Evolutionary conservation across 2,888 invertebrate genomes (phyloP).

Genomic region (Ariolimax columbianus): DNA sequence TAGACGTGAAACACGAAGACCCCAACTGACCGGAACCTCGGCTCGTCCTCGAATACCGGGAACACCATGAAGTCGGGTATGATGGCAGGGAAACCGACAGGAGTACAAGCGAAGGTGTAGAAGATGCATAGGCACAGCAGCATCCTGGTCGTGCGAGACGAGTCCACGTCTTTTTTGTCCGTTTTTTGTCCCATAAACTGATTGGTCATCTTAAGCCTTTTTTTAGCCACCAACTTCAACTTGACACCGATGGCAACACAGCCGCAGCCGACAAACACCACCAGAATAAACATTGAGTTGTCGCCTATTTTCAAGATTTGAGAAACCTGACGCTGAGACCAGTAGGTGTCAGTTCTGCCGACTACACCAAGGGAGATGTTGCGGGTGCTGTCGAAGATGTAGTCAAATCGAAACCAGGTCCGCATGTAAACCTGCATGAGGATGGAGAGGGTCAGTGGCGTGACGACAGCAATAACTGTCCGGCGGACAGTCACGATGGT

Average conservation of each 20-base stretch:
- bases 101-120: neutral
- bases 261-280: neutral
- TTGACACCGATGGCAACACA: slow-evolving; percentile 35
- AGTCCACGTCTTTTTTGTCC: neutral
- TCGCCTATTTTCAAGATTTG: slow-evolving; percentile 8
- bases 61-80: slow-evolving; percentile 12
- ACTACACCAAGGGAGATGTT: slow-evolving; percentile 8
- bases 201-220: neutral
- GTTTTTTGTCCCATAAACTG: neutral
- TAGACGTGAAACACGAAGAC: slow-evolving; percentile 35
- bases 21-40: neutral
- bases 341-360: slow-evolving; percentile 7
- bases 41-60: slow-evolving; percentile 11
- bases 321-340: neutral
- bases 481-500: slow-evolving; percentile 22
- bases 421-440: slow-evolving; percentile 23
- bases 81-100: neutral
- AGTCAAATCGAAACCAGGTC: slow-evolving; percentile 33
- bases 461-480: slow-evolving; percentile 19
- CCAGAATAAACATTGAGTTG: neutral
- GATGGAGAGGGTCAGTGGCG: neutral
- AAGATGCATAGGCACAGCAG: slow-evolving; percentile 3
- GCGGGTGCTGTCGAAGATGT: neutral
- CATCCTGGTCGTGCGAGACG: neutral
- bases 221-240: slow-evolving; percentile 27